Conservation (phyloP, 2,113 vertebrate species). For the Tricholaema leucomelas region DNA sequence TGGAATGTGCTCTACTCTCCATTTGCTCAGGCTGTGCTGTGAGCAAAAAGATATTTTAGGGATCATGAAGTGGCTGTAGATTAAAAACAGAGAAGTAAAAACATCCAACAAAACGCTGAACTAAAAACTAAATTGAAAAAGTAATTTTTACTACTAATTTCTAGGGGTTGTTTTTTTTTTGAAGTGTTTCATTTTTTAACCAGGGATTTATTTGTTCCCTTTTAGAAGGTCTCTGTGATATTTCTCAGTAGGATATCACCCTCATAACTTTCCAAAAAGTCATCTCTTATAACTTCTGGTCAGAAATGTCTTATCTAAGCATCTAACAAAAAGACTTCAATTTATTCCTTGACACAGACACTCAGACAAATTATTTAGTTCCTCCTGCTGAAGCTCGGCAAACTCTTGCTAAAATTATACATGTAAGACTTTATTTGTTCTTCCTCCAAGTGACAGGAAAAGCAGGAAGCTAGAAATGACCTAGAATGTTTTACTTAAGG, state of each 20-base stretch:
- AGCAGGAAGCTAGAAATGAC: too few species aligned
- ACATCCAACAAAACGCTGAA: neutral
- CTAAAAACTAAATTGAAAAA: neutral
- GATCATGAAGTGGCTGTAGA: neutral
- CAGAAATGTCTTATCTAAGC: neutral
- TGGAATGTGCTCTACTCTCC: neutral
- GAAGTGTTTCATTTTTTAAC: neutral
- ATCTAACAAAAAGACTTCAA: neutral
- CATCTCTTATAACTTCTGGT: neutral
- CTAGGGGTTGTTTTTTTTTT: neutral
- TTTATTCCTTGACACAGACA: neutral
- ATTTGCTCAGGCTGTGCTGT: conserved; percentile 11
- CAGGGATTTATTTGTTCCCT: neutral
- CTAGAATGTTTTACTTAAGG: neutral
- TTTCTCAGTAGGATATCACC: neutral
- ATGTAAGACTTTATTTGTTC: too few species aligned
- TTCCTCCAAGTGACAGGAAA: too few species aligned
- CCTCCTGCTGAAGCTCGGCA: neutral
- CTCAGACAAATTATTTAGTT: neutral
- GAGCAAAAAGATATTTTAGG: conserved; percentile 15
- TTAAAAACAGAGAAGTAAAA: neutral
- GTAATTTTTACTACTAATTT: neutral
- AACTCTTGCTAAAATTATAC: neutral
- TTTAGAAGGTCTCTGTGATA: neutral
- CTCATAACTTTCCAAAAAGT: neutral